These are phyloP conservation scores for Sprattus sprattus DNA, from an alignment of 2,113 vertebrate genomes.

Conservation along the genomic window DNA sequence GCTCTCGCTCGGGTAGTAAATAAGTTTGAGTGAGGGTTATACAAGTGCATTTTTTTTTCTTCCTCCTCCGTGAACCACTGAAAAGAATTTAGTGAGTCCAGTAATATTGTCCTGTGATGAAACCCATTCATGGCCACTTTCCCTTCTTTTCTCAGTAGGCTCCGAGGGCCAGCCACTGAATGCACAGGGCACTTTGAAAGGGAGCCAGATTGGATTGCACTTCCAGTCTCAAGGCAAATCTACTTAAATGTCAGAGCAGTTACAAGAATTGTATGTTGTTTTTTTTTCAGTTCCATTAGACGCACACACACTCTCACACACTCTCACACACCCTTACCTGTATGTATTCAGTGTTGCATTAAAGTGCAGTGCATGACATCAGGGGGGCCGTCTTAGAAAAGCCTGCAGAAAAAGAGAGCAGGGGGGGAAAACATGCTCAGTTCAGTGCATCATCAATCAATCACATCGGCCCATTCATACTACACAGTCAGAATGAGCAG, in stretches of 20 bases:
- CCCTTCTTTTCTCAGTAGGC: neutral
- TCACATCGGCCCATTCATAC: neutral
- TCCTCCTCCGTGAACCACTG: neutral
- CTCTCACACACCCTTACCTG: neutral
- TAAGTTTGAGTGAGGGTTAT: slow-evolving; percentile 3
- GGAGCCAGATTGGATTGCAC: neutral
- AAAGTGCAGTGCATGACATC: neutral
- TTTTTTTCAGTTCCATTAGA: neutral
- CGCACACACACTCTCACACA: neutral
- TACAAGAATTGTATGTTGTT: neutral
- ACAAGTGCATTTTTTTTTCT: neutral
- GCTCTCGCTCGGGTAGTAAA: neutral
- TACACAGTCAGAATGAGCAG: neutral
- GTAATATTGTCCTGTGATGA: slow-evolving; percentile 3
- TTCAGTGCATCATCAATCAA: neutral
- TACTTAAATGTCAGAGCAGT: slow-evolving; percentile 15
- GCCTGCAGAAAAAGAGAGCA: neutral
- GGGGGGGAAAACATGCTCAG: neutral
- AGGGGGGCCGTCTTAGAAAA: neutral
- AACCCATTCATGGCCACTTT: neutral
- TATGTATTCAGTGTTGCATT: slow-evolving; percentile 10
- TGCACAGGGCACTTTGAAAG: neutral
- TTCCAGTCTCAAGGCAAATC: slow-evolving; percentile 10
- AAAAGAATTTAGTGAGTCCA: neutral
- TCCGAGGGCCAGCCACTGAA: neutral